phyloP scores from a whole-genome alignment of 2,113 vertebrate genomes.

The Sclerurus mexicanus region DNA sequence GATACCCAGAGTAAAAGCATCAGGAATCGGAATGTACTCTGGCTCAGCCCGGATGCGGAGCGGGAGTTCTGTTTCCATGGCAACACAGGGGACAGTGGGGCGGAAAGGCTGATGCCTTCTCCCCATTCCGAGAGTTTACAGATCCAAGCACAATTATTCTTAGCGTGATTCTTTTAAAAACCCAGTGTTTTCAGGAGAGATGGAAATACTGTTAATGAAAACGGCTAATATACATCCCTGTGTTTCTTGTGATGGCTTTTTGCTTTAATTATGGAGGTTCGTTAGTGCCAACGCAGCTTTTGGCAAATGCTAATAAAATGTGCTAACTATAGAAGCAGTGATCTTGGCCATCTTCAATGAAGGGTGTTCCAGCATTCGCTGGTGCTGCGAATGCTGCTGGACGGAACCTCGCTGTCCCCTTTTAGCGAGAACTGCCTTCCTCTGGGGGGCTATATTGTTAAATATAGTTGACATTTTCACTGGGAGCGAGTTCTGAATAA shows the following conservation, averaged over 20 bases:
- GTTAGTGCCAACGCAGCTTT: neutral
- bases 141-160: neutral
- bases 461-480: slow-evolving; percentile 20
- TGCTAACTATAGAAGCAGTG: neutral
- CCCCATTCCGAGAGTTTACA: neutral
- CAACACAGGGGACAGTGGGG: slow-evolving; percentile 1
- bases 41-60: neutral
- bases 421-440: neutral
- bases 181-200: neutral
- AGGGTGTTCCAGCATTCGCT: neutral
- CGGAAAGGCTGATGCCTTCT: slow-evolving; percentile 4
- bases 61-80: slow-evolving; percentile 67
- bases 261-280: neutral
- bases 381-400: neutral
- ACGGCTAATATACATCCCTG: fast-evolving
- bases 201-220: neutral
- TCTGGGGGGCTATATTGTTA: neutral
- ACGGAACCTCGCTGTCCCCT: neutral
- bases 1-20: slow-evolving; percentile 34
- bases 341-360: neutral
- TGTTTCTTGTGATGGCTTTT: neutral
- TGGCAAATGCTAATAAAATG: neutral
- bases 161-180: neutral
- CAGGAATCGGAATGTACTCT: slow-evolving; percentile 23
- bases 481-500: neutral